Conservation (phyloP, 2,797 vertebrate species). For the Cossypha heuglini region DNA sequence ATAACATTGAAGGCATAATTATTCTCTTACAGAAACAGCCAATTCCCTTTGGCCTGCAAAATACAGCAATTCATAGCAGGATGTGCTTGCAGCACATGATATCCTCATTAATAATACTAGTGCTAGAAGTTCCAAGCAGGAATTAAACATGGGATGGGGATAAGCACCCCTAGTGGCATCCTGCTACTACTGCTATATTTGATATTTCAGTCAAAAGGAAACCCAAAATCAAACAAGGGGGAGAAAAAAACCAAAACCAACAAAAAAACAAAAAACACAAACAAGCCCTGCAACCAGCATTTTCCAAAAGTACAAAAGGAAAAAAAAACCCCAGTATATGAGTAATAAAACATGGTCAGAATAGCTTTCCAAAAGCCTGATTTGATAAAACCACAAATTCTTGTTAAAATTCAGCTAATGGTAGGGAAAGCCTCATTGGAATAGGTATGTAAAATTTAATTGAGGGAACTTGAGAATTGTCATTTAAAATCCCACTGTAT, state of each 20-base stretch:
- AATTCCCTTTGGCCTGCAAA: background rate
- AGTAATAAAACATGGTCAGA: background rate
- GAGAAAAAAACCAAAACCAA: background rate
- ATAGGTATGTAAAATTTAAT: background rate
- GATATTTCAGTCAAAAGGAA: background rate
- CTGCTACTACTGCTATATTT: background rate
- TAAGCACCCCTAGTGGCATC: background rate
- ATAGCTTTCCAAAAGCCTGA: background rate
- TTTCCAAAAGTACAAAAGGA: background rate
- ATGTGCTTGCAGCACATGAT: background rate
- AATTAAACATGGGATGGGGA: background rate
- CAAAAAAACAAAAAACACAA: background rate
- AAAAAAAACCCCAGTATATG: background rate
- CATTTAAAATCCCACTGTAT: background rate
- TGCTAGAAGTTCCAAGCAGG: background rate
- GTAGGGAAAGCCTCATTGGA: background rate
- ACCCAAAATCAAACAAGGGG: background rate
- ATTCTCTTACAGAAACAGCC: background rate
- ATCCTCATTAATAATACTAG: background rate
- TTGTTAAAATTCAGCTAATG: background rate
- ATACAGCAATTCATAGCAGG: background rate
- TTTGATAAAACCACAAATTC: slow-evolving; percentile 4
- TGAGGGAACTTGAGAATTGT: background rate
- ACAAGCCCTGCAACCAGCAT: background rate
- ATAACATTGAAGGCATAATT: background rate